These are phyloP conservation scores for Arnoldichthys spilopterus DNA, from an alignment of 2,797 vertebrate species.

Conservation along the genomic window DNA sequence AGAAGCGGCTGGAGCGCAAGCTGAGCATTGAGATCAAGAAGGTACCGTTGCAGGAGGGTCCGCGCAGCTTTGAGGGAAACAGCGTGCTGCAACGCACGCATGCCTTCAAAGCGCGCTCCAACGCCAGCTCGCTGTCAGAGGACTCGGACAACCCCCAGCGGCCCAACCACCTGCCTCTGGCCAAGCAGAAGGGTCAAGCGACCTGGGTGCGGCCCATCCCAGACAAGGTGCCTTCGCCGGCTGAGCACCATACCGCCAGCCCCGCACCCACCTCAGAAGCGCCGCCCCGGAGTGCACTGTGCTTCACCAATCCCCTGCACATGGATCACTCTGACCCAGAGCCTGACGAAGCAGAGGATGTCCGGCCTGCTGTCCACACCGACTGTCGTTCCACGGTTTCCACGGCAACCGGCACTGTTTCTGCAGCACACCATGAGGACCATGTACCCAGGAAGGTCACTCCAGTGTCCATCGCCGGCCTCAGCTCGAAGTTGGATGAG, in stretches of 20 bases:
- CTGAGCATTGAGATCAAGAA: conserved; percentile 97
- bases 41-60: conserved; percentile 92
- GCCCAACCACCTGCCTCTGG: conserved; percentile 89
- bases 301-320: conserved; percentile 97
- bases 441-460: conserved; percentile 84
- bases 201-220: conserved; percentile 73
- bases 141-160: conserved; percentile 79
- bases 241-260: conserved; percentile 72
- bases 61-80: conserved; percentile 87
- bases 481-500: conserved; percentile 70
- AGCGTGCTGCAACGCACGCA: conserved; percentile 84
- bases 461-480: conserved; percentile 91
- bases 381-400: conserved; percentile 79
- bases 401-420: conserved; percentile 85
- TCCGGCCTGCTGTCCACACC: conserved; percentile 49
- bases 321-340: conserved; percentile 91
- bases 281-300: conserved; percentile 82
- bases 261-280: conserved; percentile 69
- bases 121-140: conserved; percentile 78
- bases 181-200: conserved; percentile 74
- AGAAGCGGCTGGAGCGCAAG: conserved; percentile 88
- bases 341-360: conserved; percentile 76
- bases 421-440: conserved; percentile 75
- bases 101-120: conserved; percentile 86
- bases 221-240: conserved; percentile 75